Evolutionary conservation across 2,888 invertebrate genomes (phyloP).

Genomic region (Seira musarum): DNA sequence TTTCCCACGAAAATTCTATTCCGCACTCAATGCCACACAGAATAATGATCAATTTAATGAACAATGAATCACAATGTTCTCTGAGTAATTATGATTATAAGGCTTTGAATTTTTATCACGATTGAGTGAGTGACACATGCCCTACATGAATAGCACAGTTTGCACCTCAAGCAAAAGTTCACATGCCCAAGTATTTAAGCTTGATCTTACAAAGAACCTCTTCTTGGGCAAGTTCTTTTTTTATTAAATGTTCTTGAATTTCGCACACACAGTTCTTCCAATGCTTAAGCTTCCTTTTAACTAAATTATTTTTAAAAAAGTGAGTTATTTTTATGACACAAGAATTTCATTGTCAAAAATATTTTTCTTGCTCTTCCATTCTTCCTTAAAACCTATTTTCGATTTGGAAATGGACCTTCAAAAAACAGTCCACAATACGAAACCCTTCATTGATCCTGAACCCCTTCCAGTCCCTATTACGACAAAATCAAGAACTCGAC

Average conservation of each 20-base stretch:
- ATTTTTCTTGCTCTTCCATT: not conserved
- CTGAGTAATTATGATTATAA: not conserved
- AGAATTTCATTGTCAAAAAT: not conserved
- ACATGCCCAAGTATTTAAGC: too few relatives aligned
- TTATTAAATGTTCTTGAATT: not conserved
- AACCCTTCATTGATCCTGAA: constrained; percentile 33
- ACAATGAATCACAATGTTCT: not conserved
- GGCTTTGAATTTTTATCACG: not conserved
- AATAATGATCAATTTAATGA: not conserved
- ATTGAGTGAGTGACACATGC: constrained; percentile 6
- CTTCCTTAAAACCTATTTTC: too few relatives aligned
- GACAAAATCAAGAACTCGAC: constrained; percentile 52
- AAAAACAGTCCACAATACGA: constrained; percentile 10
- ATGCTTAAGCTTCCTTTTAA: not conserved
- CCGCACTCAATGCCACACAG: not conserved
- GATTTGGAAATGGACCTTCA: not conserved
- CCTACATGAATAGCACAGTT: constrained; percentile 6
- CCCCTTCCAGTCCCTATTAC: constrained; percentile 46
- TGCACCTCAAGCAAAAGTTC: not conserved
- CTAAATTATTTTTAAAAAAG: not conserved
- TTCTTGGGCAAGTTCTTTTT: not conserved
- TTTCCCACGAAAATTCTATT: not conserved
- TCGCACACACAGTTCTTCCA: not conserved
- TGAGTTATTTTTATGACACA: not conserved
- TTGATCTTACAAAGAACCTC: too few relatives aligned